phyloP scores from a whole-genome alignment of 2,113 vertebrate species.

The Bufo gargarizans region DNA sequence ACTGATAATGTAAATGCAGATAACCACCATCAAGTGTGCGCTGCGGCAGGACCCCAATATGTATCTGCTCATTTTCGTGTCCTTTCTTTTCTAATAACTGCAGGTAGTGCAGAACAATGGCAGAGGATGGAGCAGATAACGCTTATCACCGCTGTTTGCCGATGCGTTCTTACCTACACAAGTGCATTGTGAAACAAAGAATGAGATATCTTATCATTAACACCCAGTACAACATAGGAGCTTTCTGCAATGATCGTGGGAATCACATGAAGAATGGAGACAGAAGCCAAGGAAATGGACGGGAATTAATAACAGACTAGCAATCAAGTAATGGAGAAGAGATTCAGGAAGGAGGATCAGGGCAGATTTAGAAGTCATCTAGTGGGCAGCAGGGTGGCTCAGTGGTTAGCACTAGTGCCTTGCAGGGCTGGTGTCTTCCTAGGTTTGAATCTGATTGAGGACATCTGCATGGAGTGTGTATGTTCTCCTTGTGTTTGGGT shows the following conservation, averaged over 20 bases:
- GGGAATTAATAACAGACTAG: not conserved
- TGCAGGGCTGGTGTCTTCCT: too few species aligned
- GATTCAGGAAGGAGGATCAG: not conserved
- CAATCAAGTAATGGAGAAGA: not conserved
- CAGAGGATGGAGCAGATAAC: not conserved
- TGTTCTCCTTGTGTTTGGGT: too few species aligned
- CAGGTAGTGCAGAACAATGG: conserved; percentile 34
- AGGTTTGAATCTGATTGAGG: too few species aligned
- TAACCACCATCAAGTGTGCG: conserved; percentile 14
- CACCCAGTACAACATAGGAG: conserved; percentile 14
- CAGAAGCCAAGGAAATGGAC: not conserved
- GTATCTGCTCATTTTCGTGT: conserved; percentile 30
- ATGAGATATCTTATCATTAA: conserved; percentile 48
- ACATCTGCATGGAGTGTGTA: too few species aligned
- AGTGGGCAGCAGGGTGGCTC: too few species aligned
- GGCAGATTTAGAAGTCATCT: not conserved
- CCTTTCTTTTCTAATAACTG: conserved; percentile 19
- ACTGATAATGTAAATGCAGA: conserved; percentile 55
- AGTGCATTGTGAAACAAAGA: conserved; percentile 26
- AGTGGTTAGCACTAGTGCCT: too few species aligned
- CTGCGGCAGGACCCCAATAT: not conserved
- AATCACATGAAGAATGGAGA: not conserved
- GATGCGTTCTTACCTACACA: conserved; percentile 41
- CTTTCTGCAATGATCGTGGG: not conserved
- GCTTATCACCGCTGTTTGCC: conserved; percentile 39